Evolutionary conservation across 2,888 invertebrate species (phyloP).

Genomic region (Odontocerum albicorne): DNA sequence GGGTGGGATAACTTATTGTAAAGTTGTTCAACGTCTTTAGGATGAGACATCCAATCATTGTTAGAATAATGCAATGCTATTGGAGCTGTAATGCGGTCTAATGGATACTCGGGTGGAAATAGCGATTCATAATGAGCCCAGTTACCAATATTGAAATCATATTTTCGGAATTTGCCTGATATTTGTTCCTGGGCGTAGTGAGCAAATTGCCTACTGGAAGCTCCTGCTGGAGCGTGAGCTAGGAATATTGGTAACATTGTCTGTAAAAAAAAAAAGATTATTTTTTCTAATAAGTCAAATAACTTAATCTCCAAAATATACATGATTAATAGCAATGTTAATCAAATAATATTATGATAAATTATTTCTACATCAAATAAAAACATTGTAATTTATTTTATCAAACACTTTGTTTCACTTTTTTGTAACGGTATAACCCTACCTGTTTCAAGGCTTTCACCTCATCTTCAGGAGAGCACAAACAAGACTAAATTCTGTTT

Average conservation of each 20-base stretch:
- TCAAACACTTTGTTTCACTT: too few relatives aligned
- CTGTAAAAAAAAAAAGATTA: constrained; percentile 40
- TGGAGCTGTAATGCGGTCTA: constrained; percentile 50
- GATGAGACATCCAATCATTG: constrained; percentile 59
- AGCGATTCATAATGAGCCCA: constrained; percentile 50
- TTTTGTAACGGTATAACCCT: too few relatives aligned
- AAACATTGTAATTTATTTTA: too few relatives aligned
- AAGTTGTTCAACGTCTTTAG: constrained; percentile 52
- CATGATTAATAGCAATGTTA: too few relatives aligned
- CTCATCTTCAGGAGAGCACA: too few relatives aligned
- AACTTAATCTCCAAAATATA: constrained; percentile 3
- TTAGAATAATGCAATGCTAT: constrained; percentile 55
- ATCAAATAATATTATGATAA: too few relatives aligned
- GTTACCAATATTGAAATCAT: constrained; percentile 54
- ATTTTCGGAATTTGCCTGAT: constrained; percentile 47
- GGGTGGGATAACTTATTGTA: constrained; percentile 54
- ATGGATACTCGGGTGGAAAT: constrained; percentile 52
- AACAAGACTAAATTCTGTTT: too few relatives aligned
- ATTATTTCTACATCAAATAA: too few relatives aligned
- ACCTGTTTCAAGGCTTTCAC: too few relatives aligned
- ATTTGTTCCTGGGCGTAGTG: constrained; percentile 56
- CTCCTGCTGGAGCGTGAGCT: constrained; percentile 63
- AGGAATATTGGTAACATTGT: constrained; percentile 61
- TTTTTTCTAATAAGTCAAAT: too few relatives aligned
- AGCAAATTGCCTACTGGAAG: constrained; percentile 50